Evolutionary conservation across 2,113 vertebrate genomes (phyloP).

Genomic region (Aegithalos caudatus): DNA sequence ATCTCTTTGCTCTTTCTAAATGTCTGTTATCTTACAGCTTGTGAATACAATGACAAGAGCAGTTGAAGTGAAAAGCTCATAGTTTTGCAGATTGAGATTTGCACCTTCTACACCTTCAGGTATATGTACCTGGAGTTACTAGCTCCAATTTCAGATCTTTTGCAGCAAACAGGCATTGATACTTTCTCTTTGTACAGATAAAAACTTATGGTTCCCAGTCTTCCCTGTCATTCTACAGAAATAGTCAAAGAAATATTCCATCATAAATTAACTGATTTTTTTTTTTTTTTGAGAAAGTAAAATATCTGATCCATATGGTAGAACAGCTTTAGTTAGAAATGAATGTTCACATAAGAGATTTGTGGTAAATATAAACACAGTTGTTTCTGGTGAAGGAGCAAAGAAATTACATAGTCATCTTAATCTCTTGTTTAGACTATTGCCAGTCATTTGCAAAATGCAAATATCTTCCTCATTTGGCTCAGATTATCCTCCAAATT

Average conservation of each 20-base stretch:
- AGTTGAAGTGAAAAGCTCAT: background rate
- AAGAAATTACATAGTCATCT: background rate
- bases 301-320: background rate
- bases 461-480: background rate
- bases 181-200: background rate
- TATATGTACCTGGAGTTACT: background rate
- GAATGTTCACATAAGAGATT: background rate
- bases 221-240: background rate
- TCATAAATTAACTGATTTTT: background rate
- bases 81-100: background rate
- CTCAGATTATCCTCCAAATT: background rate
- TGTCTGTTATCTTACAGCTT: background rate
- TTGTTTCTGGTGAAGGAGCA: slow-evolving; percentile 7
- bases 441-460: slow-evolving; percentile 18
- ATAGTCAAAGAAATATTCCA: background rate
- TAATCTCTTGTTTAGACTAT: slow-evolving; percentile 13
- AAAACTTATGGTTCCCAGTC: background rate
- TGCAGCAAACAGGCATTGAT: background rate
- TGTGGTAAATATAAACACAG: background rate
- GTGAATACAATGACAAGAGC: background rate
- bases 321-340: background rate
- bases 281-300: background rate
- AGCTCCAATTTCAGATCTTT: background rate
- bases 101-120: background rate
- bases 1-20: background rate